Evolutionary conservation across 2,888 invertebrate species (phyloP).

Genomic region (Dendrolimus houi): DNA sequence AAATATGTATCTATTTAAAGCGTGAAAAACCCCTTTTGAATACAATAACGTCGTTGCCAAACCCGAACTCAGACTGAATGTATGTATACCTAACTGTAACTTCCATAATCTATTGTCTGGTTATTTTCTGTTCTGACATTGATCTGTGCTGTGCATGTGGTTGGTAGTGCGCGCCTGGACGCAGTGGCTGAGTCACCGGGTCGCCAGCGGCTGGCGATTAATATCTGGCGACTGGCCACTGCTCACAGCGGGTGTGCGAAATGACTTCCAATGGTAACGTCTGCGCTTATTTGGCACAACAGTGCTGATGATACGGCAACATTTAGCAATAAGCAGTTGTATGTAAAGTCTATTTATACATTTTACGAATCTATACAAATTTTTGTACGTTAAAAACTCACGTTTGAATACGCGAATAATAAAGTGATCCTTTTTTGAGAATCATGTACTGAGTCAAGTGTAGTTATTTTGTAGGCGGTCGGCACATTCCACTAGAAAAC

Average conservation of each 20-base stretch:
- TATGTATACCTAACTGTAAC: slow-evolving; percentile 59
- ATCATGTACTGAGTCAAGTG: slow-evolving; percentile 70
- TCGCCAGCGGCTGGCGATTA: background rate
- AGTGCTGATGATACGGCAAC: slow-evolving; percentile 47
- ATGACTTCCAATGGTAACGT: slow-evolving; percentile 24
- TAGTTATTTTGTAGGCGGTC: slow-evolving; percentile 74
- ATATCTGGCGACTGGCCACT: too few species aligned
- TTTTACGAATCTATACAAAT: slow-evolving; percentile 75
- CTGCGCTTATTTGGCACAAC: slow-evolving; percentile 21
- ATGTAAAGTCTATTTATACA: slow-evolving; percentile 75
- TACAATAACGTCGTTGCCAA: slow-evolving; percentile 68
- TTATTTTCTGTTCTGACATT: slow-evolving; percentile 1
- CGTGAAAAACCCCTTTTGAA: slow-evolving; percentile 21
- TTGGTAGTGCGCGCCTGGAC: slow-evolving; percentile 5
- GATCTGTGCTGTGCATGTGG: slow-evolving; percentile 1
- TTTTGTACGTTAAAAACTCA: slow-evolving; percentile 70
- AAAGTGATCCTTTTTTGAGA: slow-evolving; percentile 74
- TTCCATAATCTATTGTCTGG: slow-evolving; percentile 37
- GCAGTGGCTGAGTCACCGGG: slow-evolving; percentile 6
- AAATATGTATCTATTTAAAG: slow-evolving; percentile 7
- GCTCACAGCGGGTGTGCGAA: slow-evolving; percentile 4
- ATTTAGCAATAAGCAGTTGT: slow-evolving; percentile 74
- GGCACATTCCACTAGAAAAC: slow-evolving; percentile 74
- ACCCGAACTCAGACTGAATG: slow-evolving; percentile 68
- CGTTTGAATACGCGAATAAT: slow-evolving; percentile 61